Base-by-base conservation (phyloP, 2,888 invertebrate species). In the Rhodophaea formosa region DNA sequence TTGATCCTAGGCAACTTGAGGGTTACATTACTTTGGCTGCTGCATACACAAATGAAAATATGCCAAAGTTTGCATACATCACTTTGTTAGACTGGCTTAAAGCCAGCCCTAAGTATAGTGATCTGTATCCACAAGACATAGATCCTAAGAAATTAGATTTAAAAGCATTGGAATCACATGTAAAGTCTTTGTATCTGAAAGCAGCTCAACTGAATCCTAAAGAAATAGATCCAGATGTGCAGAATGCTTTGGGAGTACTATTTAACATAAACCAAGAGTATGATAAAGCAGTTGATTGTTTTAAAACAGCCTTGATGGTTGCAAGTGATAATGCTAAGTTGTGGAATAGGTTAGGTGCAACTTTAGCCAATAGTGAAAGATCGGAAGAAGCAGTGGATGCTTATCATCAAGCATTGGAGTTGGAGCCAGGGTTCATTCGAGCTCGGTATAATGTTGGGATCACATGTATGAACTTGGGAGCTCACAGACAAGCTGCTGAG, bases 401-500 rank as follows among this genome's bases (percentile, higher is more conserved):
- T 0, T 99, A 99, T 82, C 96, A 97, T 77, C 94, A 94, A 73
- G 98, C 99, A 42, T 91, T 99, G 54, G 94, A 96, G 76, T 90
- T 99, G 53, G 96, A 97, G 62, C 99, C 99, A 7, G 99, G 99
- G 1, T 99, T 97, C 83, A 97, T 99, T 63, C 93, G 99, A 60
- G 98, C 99, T 7, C 93, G 99, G 61, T 99, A 98, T 82, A 99
- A 99, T 91, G 95, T 99, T 59, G 99, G 99, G 29, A 98, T 99
- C 57, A 97, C 98, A 60, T 99, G 99, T 80, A 97, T 99, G 88
- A 99, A 99, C 86, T 93, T 99, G 49, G 95, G 96, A 69, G 97
- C 98, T 47, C 96, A 99, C 78, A 98, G 95, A 75, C 96, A 99
- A 89, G 98, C 99, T 7, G 97, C 96, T 12, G 98, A 99, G 82